A percentile compares a stretch with the other conserved stretches of the same genome.
Conservation (phyloP, 2,888 invertebrate genomes). For the Drosophila nr. medialis region DNA sequence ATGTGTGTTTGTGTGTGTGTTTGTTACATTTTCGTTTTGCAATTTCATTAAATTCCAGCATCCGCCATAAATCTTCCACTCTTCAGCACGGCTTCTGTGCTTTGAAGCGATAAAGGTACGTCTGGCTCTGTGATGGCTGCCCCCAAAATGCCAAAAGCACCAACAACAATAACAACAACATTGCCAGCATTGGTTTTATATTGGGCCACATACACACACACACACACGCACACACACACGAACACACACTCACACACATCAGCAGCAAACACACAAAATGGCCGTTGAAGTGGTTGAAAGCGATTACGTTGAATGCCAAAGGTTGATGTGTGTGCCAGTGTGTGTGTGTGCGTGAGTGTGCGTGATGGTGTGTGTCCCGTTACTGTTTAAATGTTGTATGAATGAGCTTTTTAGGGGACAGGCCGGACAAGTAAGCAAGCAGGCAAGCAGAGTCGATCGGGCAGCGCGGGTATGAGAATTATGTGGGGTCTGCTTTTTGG, state of each 20-base stretch:
- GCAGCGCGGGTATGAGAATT: slow-evolving; percentile 35
- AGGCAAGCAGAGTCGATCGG: not conserved
- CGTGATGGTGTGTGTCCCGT: slow-evolving; percentile 57
- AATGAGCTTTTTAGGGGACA: slow-evolving; percentile 69
- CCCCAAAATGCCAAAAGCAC: slow-evolving; percentile 64
- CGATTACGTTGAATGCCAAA: slow-evolving; percentile 78
- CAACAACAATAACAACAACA: slow-evolving; percentile 36
- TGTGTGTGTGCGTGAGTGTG: slow-evolving; percentile 24
- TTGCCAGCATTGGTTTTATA: slow-evolving; percentile 58
- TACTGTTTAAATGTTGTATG: slow-evolving; percentile 76
- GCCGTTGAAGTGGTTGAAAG: slow-evolving; percentile 79
- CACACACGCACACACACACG: slow-evolving; percentile 16
- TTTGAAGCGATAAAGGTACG: slow-evolving; percentile 78
- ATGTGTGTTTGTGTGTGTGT: slow-evolving; percentile 43
- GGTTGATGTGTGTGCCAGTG: slow-evolving; percentile 59
- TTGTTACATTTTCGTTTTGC: slow-evolving; percentile 84
- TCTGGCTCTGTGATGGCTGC: slow-evolving; percentile 58
- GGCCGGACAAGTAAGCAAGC: slow-evolving; percentile 18
- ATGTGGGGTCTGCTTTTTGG: slow-evolving; percentile 52
- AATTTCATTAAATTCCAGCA: slow-evolving; percentile 85
- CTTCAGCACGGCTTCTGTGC: slow-evolving; percentile 81
- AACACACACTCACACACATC: slow-evolving; percentile 21
- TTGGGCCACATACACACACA: slow-evolving; percentile 45
- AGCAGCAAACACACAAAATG: slow-evolving; percentile 59
- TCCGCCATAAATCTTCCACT: slow-evolving; percentile 85